Percentiles rank a stretch among this genome's conserved stretches.
Evolutionary conservation across 2,888 invertebrate species (phyloP).

Genomic region (Venustoraphidia nigricollis): DNA sequence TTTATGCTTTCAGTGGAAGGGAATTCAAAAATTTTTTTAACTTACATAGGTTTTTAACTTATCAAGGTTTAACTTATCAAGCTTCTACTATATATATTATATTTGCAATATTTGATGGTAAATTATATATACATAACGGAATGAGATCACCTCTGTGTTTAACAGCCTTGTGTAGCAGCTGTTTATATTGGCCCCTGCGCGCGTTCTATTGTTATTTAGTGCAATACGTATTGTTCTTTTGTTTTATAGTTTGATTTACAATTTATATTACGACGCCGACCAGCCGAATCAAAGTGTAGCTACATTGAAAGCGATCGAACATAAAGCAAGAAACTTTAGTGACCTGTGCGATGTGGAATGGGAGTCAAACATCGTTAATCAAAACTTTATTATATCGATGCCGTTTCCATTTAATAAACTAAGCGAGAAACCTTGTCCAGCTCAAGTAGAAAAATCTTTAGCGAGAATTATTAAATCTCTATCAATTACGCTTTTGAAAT

Average conservation of each 20-base stretch:
- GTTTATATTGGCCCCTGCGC: too few relatives aligned
- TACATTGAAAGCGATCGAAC: slow-evolving; percentile 32
- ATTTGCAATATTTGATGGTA: too few relatives aligned
- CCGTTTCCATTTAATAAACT: slow-evolving; percentile 32
- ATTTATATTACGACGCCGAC: slow-evolving; percentile 28
- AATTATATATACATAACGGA: too few relatives aligned
- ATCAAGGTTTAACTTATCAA: too few relatives aligned
- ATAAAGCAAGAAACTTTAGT: slow-evolving; percentile 23
- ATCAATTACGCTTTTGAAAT: slow-evolving; percentile 36
- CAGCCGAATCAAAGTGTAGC: slow-evolving; percentile 35
- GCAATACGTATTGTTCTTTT: slow-evolving; percentile 4
- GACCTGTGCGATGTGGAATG: slow-evolving; percentile 14
- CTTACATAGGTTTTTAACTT: too few relatives aligned
- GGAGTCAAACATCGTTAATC: slow-evolving; percentile 18
- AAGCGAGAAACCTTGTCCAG: slow-evolving; percentile 16
- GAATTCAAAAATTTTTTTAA: too few relatives aligned
- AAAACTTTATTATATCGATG: slow-evolving; percentile 31
- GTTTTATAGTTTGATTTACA: slow-evolving; percentile 29
- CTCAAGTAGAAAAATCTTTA: slow-evolving; percentile 32
- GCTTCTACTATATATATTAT: too few relatives aligned
- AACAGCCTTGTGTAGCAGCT: too few relatives aligned
- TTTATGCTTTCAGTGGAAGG: too few relatives aligned
- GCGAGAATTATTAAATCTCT: slow-evolving; percentile 38
- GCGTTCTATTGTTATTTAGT: too few relatives aligned
- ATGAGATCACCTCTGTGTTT: too few relatives aligned